Conservation (phyloP, 2,113 vertebrate genomes). For the Chaetops frenatus region DNA sequence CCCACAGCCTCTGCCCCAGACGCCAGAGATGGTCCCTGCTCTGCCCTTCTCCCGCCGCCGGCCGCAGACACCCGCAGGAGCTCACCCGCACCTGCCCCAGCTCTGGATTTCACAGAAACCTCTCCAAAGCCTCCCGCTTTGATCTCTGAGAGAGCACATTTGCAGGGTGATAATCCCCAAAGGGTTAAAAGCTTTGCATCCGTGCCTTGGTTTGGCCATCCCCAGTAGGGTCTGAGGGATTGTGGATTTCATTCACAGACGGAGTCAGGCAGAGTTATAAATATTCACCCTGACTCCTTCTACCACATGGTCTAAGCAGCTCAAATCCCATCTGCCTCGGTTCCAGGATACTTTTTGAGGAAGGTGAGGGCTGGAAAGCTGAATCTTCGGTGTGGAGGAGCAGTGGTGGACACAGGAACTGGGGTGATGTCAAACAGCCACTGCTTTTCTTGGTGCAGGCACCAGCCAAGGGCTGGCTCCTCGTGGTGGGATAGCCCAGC, state of each 20-base stretch:
- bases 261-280: neutral
- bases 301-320: neutral
- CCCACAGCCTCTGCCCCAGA: neutral
- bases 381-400: neutral
- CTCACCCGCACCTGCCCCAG: neutral
- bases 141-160: neutral
- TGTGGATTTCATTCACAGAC: neutral
- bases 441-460: neutral
- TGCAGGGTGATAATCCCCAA: neutral
- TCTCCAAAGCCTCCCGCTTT: neutral
- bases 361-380: neutral
- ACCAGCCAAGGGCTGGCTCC: neutral
- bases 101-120: neutral
- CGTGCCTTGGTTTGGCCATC: neutral
- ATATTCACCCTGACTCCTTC: neutral
- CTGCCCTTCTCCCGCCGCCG: neutral
- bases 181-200: neutral
- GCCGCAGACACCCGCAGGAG: neutral
- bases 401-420: neutral
- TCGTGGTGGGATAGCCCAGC: fast-evolving
- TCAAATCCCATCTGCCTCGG: neutral
- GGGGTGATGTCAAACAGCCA: neutral
- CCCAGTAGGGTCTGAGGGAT: neutral
- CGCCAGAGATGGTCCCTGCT: neutral
- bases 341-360: neutral